phyloP scores from a whole-genome alignment of 2,888 invertebrate genomes.

The Lapara coniferarum region DNA sequence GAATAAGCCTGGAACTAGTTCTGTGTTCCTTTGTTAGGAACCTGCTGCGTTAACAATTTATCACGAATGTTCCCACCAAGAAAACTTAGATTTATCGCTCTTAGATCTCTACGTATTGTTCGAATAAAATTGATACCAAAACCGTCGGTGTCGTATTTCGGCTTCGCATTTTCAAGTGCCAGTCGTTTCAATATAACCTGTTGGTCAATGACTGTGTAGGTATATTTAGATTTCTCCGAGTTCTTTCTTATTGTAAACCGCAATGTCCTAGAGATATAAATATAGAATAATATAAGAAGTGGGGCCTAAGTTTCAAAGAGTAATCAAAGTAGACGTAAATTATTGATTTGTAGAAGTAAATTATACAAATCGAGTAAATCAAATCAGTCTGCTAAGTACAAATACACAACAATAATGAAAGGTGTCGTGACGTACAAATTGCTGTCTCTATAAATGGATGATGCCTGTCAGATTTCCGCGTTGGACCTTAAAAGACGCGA shows the following conservation, averaged over 20 bases:
- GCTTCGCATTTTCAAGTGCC: neutral
- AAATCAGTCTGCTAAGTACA: too few relatives aligned
- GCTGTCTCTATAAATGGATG: slow-evolving; percentile 43
- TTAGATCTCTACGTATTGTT: neutral
- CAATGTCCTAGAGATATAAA: neutral
- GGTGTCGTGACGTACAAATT: slow-evolving; percentile 32
- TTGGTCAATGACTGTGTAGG: slow-evolving; percentile 1
- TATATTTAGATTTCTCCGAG: neutral
- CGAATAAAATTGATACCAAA: slow-evolving; percentile 1
- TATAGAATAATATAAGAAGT: neutral
- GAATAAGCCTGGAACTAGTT: slow-evolving; percentile 6
- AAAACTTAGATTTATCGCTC: slow-evolving; percentile 19
- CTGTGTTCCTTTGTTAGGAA: slow-evolving; percentile 12
- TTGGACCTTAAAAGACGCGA: slow-evolving; percentile 37
- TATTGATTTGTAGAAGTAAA: too few relatives aligned
- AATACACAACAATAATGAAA: slow-evolving; percentile 4
- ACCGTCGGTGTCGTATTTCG: neutral
- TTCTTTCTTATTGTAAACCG: neutral
- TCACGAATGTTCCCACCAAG: neutral
- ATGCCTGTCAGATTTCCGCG: slow-evolving; percentile 40
- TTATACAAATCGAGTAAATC: too few relatives aligned
- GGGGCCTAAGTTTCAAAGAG: neutral
- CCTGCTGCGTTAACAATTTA: slow-evolving; percentile 8
- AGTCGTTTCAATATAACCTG: slow-evolving; percentile 2
- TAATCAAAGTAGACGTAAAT: too few relatives aligned